These are phyloP conservation scores for Epinephelus coioides DNA, from an alignment of 2,797 vertebrate genomes.

Conservation along the genomic window DNA sequence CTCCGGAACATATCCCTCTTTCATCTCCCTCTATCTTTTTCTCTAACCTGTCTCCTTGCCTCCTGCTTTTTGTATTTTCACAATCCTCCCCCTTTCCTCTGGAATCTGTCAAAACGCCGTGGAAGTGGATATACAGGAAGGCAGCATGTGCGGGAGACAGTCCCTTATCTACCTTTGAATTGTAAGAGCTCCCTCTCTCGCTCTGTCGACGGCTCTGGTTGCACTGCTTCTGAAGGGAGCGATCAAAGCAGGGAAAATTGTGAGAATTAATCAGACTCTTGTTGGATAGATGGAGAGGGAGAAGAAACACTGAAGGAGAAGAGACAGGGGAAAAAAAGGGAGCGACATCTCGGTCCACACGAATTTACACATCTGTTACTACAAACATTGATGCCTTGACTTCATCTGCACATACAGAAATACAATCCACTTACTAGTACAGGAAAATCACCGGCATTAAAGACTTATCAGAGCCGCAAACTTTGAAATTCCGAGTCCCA, in stretches of 20 bases:
- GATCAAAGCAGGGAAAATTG: constrained; percentile 66
- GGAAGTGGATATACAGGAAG: constrained; percentile 29
- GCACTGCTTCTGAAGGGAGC: constrained; percentile 41
- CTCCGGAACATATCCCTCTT: neutral
- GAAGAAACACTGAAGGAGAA: constrained; percentile 7
- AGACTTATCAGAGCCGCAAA: constrained; percentile 8
- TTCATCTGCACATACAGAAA: constrained; percentile 17
- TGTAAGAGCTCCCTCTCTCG: constrained; percentile 39
- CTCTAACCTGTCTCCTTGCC: constrained; percentile 11
- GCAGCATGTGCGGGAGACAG: constrained; percentile 10
- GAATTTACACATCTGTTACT: constrained; percentile 43
- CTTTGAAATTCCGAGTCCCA: neutral
- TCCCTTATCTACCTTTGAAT: constrained; percentile 59
- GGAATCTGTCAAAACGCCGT: constrained; percentile 62
- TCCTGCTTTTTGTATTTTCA: constrained; percentile 42
- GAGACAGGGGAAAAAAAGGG: neutral
- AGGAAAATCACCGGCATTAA: constrained; percentile 10
- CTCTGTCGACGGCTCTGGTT: constrained; percentile 40
- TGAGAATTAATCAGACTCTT: constrained; percentile 70
- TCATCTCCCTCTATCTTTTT: constrained; percentile 20
- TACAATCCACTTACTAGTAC: constrained; percentile 7
- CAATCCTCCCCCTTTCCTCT: constrained; percentile 43
- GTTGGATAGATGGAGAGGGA: constrained; percentile 18
- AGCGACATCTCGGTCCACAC: constrained; percentile 14
- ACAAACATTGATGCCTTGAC: constrained; percentile 14